Percentiles rank a stretch among this genome's conserved stretches.
These are phyloP conservation scores for Alexandromys fortis DNA, from an alignment of 2,113 vertebrate species.

Conservation along the genomic window DNA sequence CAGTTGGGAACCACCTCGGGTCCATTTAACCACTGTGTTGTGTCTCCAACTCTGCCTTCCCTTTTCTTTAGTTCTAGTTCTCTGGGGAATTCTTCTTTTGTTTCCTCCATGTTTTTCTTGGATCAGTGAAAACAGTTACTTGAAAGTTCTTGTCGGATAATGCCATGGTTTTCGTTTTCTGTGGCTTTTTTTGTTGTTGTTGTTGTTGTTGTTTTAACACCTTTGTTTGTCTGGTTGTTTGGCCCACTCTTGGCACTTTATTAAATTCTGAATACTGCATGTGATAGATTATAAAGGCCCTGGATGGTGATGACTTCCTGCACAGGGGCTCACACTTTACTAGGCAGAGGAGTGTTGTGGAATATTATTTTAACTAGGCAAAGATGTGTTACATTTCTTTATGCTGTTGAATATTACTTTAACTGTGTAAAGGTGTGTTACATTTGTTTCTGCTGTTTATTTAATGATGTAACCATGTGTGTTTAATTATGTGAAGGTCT, in stretches of 20 bases:
- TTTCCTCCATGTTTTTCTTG: not conserved
- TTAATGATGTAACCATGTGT: not conserved
- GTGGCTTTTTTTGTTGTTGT: not conserved
- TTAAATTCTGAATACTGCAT: not conserved
- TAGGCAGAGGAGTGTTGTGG: not conserved
- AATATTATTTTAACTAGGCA: not conserved
- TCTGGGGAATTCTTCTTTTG: not conserved
- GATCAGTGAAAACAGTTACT: slow-evolving; percentile 3
- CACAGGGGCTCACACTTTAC: not conserved
- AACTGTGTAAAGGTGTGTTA: not conserved
- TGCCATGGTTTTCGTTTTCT: not conserved
- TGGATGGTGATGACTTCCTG: not conserved
- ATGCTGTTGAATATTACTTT: not conserved
- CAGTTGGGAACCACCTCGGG: not conserved
- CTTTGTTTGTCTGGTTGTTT: slow-evolving; percentile 29
- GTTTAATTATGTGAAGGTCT: not conserved
- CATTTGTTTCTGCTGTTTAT: not conserved
- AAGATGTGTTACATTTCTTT: not conserved
- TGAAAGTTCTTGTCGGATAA: not conserved
- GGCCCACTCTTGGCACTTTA: not conserved
- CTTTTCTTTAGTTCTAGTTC: slow-evolving; percentile 44
- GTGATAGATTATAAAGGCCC: not conserved
- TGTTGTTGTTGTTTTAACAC: not conserved
- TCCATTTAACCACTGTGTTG: accelerated
- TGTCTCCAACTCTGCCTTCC: not conserved